Conservation (phyloP, 2,113 vertebrate genomes). For the Clupea harengus region DNA sequence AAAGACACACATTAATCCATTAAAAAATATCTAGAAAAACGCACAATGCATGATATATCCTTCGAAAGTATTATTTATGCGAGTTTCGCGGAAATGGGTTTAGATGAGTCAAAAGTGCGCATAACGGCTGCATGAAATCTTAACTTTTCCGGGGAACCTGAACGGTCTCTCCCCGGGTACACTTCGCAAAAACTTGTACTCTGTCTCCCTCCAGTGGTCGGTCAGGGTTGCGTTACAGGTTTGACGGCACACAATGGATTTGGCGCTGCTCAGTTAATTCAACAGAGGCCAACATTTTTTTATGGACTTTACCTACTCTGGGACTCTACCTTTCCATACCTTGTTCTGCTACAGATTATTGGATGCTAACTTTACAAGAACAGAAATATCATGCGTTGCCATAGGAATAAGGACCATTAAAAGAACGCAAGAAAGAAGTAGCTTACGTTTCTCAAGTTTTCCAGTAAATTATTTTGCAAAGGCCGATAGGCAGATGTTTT, state of each 20-base stretch:
- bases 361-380: not conserved
- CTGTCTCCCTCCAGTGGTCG: slow-evolving; percentile 64
- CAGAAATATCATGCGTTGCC: not conserved
- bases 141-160: not conserved
- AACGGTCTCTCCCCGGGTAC: not conserved
- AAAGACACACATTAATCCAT: too few relatives aligned
- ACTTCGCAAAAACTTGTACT: slow-evolving; percentile 43
- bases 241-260: not conserved
- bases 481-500: too few relatives aligned
- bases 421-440: not conserved
- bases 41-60: not conserved
- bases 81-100: not conserved
- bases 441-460: not conserved
- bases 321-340: slow-evolving; percentile 6
- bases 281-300: slow-evolving; percentile 20
- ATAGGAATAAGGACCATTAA: not conserved
- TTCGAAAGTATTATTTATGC: not conserved
- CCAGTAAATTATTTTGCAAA: too few relatives aligned
- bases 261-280: slow-evolving; percentile 21
- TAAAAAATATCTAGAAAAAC: not conserved
- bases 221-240: not conserved
- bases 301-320: not conserved
- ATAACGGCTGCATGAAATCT: not conserved
- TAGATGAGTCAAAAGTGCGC: not conserved
- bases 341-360: slow-evolving; percentile 25